Percentiles rank a stretch among this genome's conserved stretches.
Evolutionary conservation across 2,888 invertebrate genomes (phyloP).

Genomic region (Cryptocephalus moraei): DNA sequence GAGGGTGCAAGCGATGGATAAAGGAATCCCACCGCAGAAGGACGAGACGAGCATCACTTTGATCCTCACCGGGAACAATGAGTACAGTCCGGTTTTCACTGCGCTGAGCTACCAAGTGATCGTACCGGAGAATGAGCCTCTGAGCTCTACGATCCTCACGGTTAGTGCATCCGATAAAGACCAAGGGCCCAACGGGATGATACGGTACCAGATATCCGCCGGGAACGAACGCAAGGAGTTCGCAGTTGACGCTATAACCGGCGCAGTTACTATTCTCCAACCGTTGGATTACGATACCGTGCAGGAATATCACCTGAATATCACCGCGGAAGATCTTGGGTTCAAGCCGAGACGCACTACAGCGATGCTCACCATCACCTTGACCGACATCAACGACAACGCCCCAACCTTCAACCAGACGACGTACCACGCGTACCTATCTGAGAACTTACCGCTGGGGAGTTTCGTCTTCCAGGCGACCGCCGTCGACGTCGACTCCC

Average conservation of each 20-base stretch:
- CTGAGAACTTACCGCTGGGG: slow-evolving; percentile 71
- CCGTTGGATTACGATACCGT: slow-evolving; percentile 79
- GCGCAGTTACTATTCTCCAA: slow-evolving; percentile 69
- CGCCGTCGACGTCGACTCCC: slow-evolving; percentile 79
- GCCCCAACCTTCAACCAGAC: slow-evolving; percentile 76
- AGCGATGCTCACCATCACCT: slow-evolving; percentile 72
- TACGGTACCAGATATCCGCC: slow-evolving; percentile 72
- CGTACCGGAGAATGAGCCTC: slow-evolving; percentile 82
- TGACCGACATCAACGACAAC: slow-evolving; percentile 91
- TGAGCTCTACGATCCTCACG: slow-evolving; percentile 75
- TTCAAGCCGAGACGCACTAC: slow-evolving; percentile 68
- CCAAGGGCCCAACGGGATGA: slow-evolving; percentile 80
- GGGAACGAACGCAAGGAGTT: slow-evolving; percentile 78
- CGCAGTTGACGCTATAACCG: slow-evolving; percentile 62
- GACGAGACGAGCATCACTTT: slow-evolving; percentile 65
- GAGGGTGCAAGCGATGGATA: slow-evolving; percentile 68
- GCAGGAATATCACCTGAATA: slow-evolving; percentile 75
- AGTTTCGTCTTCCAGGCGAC: slow-evolving; percentile 63
- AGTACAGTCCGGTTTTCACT: slow-evolving; percentile 69
- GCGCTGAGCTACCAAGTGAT: slow-evolving; percentile 80
- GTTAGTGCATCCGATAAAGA: slow-evolving; percentile 80
- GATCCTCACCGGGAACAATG: slow-evolving; percentile 78
- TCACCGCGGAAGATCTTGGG: slow-evolving; percentile 79
- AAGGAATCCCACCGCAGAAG: slow-evolving; percentile 77
- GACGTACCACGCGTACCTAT: slow-evolving; percentile 64